A percentile compares a stretch with the other conserved stretches of the same genome.
phyloP scores from a whole-genome alignment of 2,797 vertebrate species.

The Pseudopleuronectes americanus region DNA sequence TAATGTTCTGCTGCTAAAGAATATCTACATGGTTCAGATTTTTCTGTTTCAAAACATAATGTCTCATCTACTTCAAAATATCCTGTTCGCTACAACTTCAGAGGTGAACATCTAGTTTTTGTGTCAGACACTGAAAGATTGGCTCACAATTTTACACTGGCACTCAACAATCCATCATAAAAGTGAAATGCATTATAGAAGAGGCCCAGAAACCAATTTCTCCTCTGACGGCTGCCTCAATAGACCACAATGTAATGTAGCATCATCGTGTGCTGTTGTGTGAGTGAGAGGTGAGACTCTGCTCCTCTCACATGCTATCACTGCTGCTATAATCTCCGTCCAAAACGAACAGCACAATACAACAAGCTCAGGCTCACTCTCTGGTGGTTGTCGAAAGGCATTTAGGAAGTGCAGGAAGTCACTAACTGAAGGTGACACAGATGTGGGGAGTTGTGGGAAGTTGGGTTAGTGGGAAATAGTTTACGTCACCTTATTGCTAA shows the following conservation, averaged over 20 bases:
- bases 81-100: slow-evolving; percentile 50
- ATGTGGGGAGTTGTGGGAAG: slow-evolving; percentile 35
- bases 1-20: neutral
- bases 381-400: slow-evolving; percentile 40
- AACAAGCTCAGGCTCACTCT: slow-evolving; percentile 18
- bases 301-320: slow-evolving; percentile 9
- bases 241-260: slow-evolving; percentile 62
- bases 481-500: slow-evolving; percentile 42
- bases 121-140: slow-evolving; percentile 55
- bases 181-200: slow-evolving; percentile 66
- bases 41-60: slow-evolving; percentile 38
- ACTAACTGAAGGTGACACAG: slow-evolving; percentile 33
- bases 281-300: slow-evolving; percentile 48
- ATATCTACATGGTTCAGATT: slow-evolving; percentile 13
- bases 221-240: slow-evolving; percentile 54
- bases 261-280: slow-evolving; percentile 30
- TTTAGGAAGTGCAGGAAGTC: slow-evolving; percentile 47
- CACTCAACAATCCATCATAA: slow-evolving; percentile 65
- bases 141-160: slow-evolving; percentile 52
- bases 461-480: slow-evolving; percentile 32
- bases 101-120: slow-evolving; percentile 53
- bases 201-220: slow-evolving; percentile 62
- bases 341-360: slow-evolving; percentile 4
- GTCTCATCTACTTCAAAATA: slow-evolving; percentile 43
- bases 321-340: neutral